Base-by-base conservation (phyloP, 2,888 invertebrate genomes). In the Eilema depressum region DNA sequence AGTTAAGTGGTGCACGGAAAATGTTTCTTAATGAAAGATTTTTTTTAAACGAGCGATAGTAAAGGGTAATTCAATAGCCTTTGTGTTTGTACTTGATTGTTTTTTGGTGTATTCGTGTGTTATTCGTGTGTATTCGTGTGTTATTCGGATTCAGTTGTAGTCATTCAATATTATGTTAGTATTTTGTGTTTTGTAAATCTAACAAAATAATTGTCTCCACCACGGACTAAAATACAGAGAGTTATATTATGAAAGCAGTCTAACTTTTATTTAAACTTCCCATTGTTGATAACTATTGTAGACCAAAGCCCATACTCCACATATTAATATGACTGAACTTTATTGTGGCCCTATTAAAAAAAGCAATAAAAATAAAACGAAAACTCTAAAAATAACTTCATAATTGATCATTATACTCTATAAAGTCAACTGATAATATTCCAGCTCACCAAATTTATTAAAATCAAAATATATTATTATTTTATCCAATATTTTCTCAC, bases 1-100 rank as follows among this genome's bases (percentile, higher is more conserved):
- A 69, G 68, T 65, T 66, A 69, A 74, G 66, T 61, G 63, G 28
- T 65, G 63, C 23, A 30, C 23, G 11, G 59, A 57, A 41, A 62
- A 63, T 23, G 61, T 61, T 61, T 60, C 33, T 30, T 26, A 68
- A 61, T 60, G 7, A 68, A 61, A 26, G 20, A 20, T n/a, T 11
- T 59, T 65, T 61, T 47, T 62, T n/a, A 8, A 28, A 28, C 12
- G 41, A 63, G 56, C 3, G 20, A 20, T 62, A 25, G 68, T 28
- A 37, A 26, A 57, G 33, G 28, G 2, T 57, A 26, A 2, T 41
- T 28, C 11, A 23, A 17, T 17, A 26, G 57, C 7, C 11, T 47
- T 33, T 41, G 33, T 25, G 33, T 23, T 66, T 26, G 11, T 63
- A 2, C 14, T 41, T 63, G 20, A 63, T 10, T 26, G 7, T 26